Evolutionary conservation across 2,888 invertebrate genomes (phyloP).

Genomic region (Eremobia ochroleuca): DNA sequence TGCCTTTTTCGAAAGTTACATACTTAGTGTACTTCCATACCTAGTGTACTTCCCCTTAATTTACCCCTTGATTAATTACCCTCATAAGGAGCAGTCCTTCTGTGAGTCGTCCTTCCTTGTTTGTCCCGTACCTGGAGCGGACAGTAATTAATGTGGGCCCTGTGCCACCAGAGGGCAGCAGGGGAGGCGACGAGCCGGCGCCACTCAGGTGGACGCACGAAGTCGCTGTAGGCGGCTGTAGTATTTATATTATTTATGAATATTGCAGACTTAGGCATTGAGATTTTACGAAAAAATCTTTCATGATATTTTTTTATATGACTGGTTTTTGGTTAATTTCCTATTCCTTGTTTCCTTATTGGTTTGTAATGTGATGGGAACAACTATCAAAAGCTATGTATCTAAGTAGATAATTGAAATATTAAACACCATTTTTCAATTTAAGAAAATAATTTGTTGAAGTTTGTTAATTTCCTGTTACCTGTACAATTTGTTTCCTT

Average conservation of each 20-base stretch:
- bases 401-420: neutral
- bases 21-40: no score
- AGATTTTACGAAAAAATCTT: no score
- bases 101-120: conserved; percentile 58
- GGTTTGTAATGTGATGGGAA: neutral
- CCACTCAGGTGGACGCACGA: conserved; percentile 80
- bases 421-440: neutral
- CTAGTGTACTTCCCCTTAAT: neutral
- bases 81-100: conserved; percentile 38
- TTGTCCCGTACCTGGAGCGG: conserved; percentile 80
- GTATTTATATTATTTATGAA: conserved; percentile 28
- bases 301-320: neutral
- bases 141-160: conserved; percentile 87
- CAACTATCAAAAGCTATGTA: neutral
- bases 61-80: conserved; percentile 14
- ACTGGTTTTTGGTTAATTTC: neutral
- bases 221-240: conserved; percentile 29
- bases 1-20: neutral
- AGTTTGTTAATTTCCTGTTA: neutral
- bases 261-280: neutral
- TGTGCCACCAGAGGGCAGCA: conserved; percentile 65
- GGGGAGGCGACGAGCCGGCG: conserved; percentile 79
- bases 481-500: neutral
- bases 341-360: neutral
- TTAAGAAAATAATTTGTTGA: neutral